Conservation (phyloP, 2,888 invertebrate genomes). For the Halictus ligatus region DNA sequence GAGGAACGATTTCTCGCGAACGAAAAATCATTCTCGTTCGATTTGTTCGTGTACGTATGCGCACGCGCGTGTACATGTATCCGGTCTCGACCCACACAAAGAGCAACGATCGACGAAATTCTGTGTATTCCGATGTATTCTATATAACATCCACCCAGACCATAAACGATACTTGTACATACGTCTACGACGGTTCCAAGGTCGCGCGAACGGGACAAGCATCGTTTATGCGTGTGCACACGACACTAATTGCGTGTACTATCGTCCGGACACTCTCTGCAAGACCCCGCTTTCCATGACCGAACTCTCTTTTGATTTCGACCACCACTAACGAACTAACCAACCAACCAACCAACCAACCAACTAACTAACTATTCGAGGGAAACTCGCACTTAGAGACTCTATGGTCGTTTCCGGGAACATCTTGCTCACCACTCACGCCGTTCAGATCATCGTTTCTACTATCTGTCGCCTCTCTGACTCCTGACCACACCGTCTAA, state of each 20-base stretch:
- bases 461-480: background rate
- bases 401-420: slow-evolving; percentile 42
- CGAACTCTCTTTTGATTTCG: slow-evolving; percentile 18
- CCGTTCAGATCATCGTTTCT: slow-evolving; percentile 48
- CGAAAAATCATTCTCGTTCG: background rate
- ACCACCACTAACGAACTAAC: background rate
- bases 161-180: slow-evolving; percentile 25
- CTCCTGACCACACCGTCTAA: background rate
- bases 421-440: slow-evolving; percentile 47
- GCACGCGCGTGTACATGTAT: background rate
- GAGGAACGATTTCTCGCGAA: background rate
- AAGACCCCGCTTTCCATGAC: slow-evolving; percentile 17
- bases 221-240: slow-evolving; percentile 36
- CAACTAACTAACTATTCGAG: background rate
- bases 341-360: slow-evolving; percentile 42
- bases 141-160: slow-evolving; percentile 1
- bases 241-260: slow-evolving; percentile 58
- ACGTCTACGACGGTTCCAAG: background rate
- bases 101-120: slow-evolving; percentile 38
- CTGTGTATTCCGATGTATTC: background rate
- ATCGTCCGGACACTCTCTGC: slow-evolving; percentile 59
- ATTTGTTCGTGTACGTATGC: background rate
- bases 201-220: background rate
- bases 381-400: slow-evolving; percentile 11
- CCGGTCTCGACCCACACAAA: background rate